These are phyloP conservation scores for Ophioninae sp. DNA, from an alignment of 2,888 invertebrate genomes.

Conservation along the genomic window DNA sequence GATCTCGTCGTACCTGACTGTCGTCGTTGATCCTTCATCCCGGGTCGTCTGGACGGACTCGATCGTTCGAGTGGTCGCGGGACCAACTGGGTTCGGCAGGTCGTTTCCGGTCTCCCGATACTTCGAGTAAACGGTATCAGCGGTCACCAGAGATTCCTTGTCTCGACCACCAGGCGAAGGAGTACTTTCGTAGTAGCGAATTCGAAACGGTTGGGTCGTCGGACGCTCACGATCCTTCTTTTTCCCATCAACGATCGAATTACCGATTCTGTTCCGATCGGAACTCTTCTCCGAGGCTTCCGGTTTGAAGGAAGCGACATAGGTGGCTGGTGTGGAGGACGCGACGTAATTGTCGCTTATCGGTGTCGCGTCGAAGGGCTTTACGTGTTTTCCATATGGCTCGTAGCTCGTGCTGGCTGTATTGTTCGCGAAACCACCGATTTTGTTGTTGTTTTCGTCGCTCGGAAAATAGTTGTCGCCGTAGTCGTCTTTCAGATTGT, in stretches of 20 bases:
- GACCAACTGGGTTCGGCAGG: conserved; percentile 49
- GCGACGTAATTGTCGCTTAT: conserved; percentile 76
- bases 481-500: conserved; percentile 66
- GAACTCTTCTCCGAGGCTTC: not conserved
- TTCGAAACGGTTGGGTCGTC: conserved; percentile 72
- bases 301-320: conserved; percentile 62
- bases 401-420: conserved; percentile 70
- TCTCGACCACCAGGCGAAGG: conserved; percentile 27
- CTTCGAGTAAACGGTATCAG: conserved; percentile 71
- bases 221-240: conserved; percentile 18
- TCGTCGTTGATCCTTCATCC: conserved; percentile 34
- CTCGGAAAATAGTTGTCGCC: conserved; percentile 75
- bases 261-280: conserved; percentile 29
- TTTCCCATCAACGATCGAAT: conserved; percentile 42
- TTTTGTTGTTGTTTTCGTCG: conserved; percentile 70
- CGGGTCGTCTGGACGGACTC: conserved; percentile 51
- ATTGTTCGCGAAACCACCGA: conserved; percentile 81
- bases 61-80: conserved; percentile 53
- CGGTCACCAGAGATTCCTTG: conserved; percentile 71
- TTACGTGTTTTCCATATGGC: conserved; percentile 82
- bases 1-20: conserved; percentile 1
- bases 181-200: conserved; percentile 72
- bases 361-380: conserved; percentile 81
- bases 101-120: conserved; percentile 69
- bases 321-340: conserved; percentile 77